phyloP scores from a whole-genome alignment of 2,888 invertebrate genomes.

The Zele albiditarsus region DNA sequence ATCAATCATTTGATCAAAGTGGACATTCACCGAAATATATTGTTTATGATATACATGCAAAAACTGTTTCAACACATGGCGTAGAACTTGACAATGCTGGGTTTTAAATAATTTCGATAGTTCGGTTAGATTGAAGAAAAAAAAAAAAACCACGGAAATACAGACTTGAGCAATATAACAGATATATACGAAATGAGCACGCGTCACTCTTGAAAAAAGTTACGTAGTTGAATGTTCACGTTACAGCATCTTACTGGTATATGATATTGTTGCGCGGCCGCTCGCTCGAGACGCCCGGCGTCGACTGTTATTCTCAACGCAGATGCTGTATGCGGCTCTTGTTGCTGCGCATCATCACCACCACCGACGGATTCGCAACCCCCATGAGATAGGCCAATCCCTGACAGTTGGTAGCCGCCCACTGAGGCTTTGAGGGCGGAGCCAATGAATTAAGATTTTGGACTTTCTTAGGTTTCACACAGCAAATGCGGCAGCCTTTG shows the following conservation, averaged over 20 bases:
- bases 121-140: neutral
- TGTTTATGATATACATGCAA: neutral
- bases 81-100: neutral
- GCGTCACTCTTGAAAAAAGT: neutral
- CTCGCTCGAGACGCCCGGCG: conserved; percentile 67
- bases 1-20: neutral
- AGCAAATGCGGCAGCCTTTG: neutral
- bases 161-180: neutral
- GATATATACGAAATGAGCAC: neutral
- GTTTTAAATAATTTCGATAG: neutral
- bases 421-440: conserved; percentile 62
- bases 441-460: conserved; percentile 71
- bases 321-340: conserved; percentile 47
- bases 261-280: conserved; percentile 41
- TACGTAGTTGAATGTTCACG: conserved; percentile 4
- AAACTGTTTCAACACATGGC: neutral
- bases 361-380: conserved; percentile 57
- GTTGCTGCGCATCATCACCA: conserved; percentile 61
- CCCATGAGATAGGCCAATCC: conserved; percentile 64
- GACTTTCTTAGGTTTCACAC: conserved; percentile 61
- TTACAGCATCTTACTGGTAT: neutral
- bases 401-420: conserved; percentile 62
- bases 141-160: neutral
- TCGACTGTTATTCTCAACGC: conserved; percentile 61
- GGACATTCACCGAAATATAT: neutral